Evolutionary conservation across 2,113 vertebrate species (phyloP), one percentile per base, ranked within the genome.

Genomic region (Vicugna pacos): DNA sequence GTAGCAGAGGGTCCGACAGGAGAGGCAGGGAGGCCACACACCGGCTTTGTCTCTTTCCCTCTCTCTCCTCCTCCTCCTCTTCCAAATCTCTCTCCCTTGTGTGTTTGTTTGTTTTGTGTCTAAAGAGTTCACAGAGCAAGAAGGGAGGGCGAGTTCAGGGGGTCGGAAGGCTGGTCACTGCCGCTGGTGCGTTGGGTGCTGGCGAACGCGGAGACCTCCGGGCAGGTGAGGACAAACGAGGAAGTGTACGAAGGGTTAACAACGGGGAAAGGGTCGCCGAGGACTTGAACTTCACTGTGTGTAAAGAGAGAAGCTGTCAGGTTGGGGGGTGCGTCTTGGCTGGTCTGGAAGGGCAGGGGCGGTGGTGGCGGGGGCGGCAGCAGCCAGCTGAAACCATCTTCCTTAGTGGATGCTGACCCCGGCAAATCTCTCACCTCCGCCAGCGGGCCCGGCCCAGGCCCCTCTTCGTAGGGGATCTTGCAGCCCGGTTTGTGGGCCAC

Each of bases 181-280:
- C 99, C 99, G 99, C 99, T 99, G 99, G 99, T 99, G 99, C 99
- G 99, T 98, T 99, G 99, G 96, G 99, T 99, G 99, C 99, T 99
- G 99, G 99, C 99, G 97, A 99, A 99, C 98, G 99, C 96, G 93
- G 98, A 88, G 99, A 99, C 99, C 99, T 99, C 99, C 99, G 99
- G 99, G 99, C 99, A 99, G 99, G 99, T 99, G 99, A 99, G 99
- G 98, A 99, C 99, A 99, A 99, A 99, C 99, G 99, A 99, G 99
- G 99, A 99, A 98, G 99, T 99, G 98, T 99, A 99, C 99, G 99
- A 99, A 98, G 99, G 98, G 99, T 99, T 99, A 99, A 99, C 98
- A 99, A 99, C 98, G 32, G 99, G 98, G 99, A 99, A 99, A 67
- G 98, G 99, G 98, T 98, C 98, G 97, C 98, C 98, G 98, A 98